A percentile compares a stretch with the other conserved stretches of the same genome.
Conservation (phyloP, 1,140 invertebrate species). For the Liolophura sinensis region DNA sequence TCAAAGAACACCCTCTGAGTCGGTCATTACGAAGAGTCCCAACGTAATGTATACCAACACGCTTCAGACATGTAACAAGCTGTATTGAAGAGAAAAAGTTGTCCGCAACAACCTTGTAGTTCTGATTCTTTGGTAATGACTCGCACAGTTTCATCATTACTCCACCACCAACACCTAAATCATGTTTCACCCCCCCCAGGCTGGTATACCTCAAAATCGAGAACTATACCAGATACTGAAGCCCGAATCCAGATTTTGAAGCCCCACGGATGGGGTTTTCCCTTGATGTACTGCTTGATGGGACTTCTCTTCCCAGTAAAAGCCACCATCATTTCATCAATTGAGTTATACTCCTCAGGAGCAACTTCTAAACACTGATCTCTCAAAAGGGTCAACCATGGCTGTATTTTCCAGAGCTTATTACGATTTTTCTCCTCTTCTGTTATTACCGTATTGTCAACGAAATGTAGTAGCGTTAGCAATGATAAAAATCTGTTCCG, state of each 20-base stretch:
- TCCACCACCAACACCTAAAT: neutral
- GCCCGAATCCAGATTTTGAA: conserved; percentile 26
- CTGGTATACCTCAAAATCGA: conserved; percentile 32
- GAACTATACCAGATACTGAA: conserved; percentile 20
- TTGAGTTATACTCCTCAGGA: conserved; percentile 13
- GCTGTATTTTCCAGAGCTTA: conserved; percentile 15
- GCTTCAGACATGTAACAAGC: conserved; percentile 8
- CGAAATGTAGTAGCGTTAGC: conserved; percentile 14
- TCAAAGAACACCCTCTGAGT: conserved; percentile 14
- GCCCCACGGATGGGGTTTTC: conserved; percentile 34
- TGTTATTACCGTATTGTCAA: conserved; percentile 12
- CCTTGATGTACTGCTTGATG: conserved; percentile 24
- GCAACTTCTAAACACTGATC: conserved; percentile 7
- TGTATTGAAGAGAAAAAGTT: conserved; percentile 11
- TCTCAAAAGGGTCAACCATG: conserved; percentile 14
- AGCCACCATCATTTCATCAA: conserved; percentile 39
- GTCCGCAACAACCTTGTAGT: conserved; percentile 12
- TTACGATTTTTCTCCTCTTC: conserved; percentile 12
- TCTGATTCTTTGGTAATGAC: neutral
- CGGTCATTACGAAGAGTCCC: conserved; percentile 25
- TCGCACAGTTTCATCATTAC: conserved; percentile 3
- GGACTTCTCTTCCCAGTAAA: conserved; percentile 32
- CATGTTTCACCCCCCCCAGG: neutral
- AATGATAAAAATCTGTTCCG: conserved; percentile 13
- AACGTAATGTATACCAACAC: conserved; percentile 15